These are phyloP conservation scores for Samia ricini DNA, from an alignment of 1,140 invertebrate genomes.

Conservation along the genomic window DNA sequence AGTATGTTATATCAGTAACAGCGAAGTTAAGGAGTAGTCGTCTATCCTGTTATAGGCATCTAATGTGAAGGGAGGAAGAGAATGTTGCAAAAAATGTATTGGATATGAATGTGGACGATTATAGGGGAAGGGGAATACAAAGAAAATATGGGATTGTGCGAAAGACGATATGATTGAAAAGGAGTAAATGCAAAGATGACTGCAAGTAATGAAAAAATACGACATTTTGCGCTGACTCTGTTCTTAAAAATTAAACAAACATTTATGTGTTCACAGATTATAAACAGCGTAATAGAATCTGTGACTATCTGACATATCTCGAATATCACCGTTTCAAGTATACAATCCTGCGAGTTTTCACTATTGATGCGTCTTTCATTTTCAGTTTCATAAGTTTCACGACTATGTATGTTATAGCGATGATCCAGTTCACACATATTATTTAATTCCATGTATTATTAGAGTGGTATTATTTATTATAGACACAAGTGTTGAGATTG, in stretches of 20 bases:
- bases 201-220: too few species aligned
- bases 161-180: too few species aligned
- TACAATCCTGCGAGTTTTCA: neutral
- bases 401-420: slow-evolving; percentile 1
- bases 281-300: neutral
- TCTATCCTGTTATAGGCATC: too few species aligned
- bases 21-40: too few species aligned
- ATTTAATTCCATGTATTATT: neutral
- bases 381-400: neutral
- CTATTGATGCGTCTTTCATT: neutral
- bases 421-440: neutral
- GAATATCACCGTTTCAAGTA: neutral
- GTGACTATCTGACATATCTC: neutral
- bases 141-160: too few species aligned
- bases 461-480: neutral
- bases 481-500: neutral
- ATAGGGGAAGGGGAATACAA: too few species aligned
- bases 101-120: too few species aligned
- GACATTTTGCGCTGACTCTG: too few species aligned
- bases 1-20: too few species aligned
- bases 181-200: too few species aligned
- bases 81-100: too few species aligned
- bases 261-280: neutral
- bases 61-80: too few species aligned
- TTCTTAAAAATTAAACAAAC: neutral